These are phyloP conservation scores for Mobula birostris DNA, from an alignment of 2,113 vertebrate species.

Conservation along the genomic window DNA sequence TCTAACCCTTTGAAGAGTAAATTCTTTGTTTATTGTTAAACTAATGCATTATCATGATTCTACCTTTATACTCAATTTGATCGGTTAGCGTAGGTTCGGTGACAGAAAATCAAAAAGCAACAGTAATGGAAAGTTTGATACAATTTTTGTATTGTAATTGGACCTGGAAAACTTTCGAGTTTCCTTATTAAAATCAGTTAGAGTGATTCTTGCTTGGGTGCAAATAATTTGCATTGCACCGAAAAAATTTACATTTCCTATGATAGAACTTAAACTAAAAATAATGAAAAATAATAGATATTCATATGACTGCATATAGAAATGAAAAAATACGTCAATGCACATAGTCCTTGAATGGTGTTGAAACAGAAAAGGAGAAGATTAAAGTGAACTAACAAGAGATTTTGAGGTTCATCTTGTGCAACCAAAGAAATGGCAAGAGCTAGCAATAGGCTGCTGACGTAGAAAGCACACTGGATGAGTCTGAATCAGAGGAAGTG, in stretches of 20 bases:
- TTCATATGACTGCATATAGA: neutral
- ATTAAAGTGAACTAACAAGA: neutral
- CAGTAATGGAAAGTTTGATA: neutral
- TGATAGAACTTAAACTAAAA: neutral
- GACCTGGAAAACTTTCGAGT: neutral
- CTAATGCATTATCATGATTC: neutral
- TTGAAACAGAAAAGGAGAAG: neutral
- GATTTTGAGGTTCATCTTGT: neutral
- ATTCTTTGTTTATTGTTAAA: neutral
- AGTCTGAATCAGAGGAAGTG: neutral
- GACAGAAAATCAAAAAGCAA: neutral
- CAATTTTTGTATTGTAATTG: neutral
- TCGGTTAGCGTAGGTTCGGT: neutral
- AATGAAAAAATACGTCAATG: neutral
- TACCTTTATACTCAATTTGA: conserved; percentile 19
- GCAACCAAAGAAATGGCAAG: neutral
- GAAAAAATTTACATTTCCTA: neutral
- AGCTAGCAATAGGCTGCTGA: neutral
- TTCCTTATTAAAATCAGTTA: too few species aligned
- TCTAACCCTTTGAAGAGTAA: conserved; percentile 11
- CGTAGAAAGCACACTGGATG: neutral
- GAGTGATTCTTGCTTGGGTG: neutral
- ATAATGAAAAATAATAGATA: neutral
- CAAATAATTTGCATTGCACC: neutral
- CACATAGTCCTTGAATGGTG: neutral